These are phyloP conservation scores for Cygnus olor DNA, from an alignment of 2,797 vertebrate genomes.

Conservation along the genomic window DNA sequence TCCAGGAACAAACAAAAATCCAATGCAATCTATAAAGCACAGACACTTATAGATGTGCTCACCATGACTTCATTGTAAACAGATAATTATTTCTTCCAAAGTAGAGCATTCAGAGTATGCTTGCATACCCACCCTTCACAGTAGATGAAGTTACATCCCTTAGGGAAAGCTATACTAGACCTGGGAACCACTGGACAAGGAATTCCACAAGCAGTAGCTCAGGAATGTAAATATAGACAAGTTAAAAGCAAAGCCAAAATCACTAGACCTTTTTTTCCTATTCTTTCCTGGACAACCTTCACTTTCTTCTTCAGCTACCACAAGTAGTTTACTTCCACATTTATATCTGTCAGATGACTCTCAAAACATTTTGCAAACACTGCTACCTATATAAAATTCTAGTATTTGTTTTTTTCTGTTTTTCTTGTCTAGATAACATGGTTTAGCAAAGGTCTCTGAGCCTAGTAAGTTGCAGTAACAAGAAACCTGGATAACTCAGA, in stretches of 20 bases:
- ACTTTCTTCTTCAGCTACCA: constrained; percentile 10
- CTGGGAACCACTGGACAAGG: constrained; percentile 34
- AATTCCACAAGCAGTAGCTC: constrained; percentile 46
- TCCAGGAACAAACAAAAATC: background rate
- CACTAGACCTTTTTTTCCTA: background rate
- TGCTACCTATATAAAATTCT: background rate
- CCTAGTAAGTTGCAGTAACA: background rate
- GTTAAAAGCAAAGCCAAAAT: constrained; percentile 47
- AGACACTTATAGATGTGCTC: background rate
- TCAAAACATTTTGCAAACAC: background rate
- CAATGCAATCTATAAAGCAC: background rate
- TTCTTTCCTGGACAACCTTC: background rate
- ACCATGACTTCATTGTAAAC: constrained; percentile 24
- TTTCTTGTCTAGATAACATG: background rate
- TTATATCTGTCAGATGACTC: background rate
- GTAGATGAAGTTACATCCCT: constrained; percentile 65
- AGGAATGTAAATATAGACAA: constrained; percentile 65
- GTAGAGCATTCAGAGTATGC: background rate
- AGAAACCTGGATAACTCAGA: background rate
- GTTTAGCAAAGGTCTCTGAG: background rate
- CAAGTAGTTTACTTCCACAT: background rate
- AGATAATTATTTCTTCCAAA: constrained; percentile 11
- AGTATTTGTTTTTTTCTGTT: background rate
- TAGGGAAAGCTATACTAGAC: constrained; percentile 47
- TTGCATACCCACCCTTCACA: background rate